A percentile compares a stretch with the other conserved stretches of the same genome.
phyloP scores from a whole-genome alignment of 2,113 vertebrate species.

The Seriola quinqueradiata region DNA sequence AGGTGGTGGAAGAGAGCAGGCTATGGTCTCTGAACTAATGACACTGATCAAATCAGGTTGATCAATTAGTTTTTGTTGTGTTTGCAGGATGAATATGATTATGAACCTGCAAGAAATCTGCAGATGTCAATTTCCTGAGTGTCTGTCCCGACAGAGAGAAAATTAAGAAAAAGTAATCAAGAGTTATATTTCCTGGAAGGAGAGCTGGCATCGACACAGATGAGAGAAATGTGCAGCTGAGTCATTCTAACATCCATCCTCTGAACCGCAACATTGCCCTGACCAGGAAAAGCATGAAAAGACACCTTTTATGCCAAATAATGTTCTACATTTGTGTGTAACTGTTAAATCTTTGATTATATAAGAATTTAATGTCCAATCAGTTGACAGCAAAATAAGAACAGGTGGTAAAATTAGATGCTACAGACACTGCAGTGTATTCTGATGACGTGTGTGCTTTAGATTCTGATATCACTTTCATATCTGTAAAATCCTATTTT shows the following conservation, averaged over 20 bases:
- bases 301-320: not conserved
- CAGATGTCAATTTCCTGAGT: constrained; percentile 13
- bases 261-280: not conserved
- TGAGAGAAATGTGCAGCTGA: not conserved
- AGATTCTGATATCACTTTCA: not conserved
- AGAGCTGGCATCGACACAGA: not conserved
- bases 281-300: not conserved
- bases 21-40: constrained; percentile 29
- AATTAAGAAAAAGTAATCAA: constrained; percentile 9
- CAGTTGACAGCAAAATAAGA: not conserved
- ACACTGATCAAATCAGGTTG: constrained; percentile 47
- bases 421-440: not conserved
- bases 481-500: constrained; percentile 1
- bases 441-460: not conserved
- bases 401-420: not conserved
- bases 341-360: not conserved
- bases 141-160: not conserved
- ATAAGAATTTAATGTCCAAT: not conserved
- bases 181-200: constrained; percentile 17
- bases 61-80: constrained; percentile 50
- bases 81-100: constrained; percentile 37
- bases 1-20: constrained; percentile 42
- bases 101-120: constrained; percentile 17
- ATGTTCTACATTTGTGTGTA: not conserved
- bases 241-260: not conserved